Evolutionary conservation across 1,140 invertebrate genomes (phyloP), one percentile per base, ranked within the genome.

Genomic region (Stratiolaelaps scimitus): DNA sequence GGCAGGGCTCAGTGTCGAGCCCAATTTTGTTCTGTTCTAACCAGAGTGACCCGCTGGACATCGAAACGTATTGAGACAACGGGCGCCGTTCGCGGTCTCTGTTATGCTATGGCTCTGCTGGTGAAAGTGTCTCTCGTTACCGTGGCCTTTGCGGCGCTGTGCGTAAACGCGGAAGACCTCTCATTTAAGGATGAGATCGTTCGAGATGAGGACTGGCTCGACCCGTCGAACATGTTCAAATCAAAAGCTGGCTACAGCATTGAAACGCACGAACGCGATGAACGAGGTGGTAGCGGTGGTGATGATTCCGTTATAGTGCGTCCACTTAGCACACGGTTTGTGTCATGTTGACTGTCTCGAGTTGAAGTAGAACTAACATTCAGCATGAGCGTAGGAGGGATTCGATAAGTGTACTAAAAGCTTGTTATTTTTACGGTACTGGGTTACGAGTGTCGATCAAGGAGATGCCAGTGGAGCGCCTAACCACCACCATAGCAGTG

Each of bases 141-240:
- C 26, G 17, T 60, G 26, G 4, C 34, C 10, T 10, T 60, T 10
- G 47, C 15, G 47, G 47, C 47, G 26, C 34, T 60, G 26, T 5
- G 53, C 26, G 53, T 26, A 29, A 29, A 34, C 34, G 53, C 53
- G 15, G 26, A 60, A 34, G 53, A 60, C 26, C 23, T 60, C 4
- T 29, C 26, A 26, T 29, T 60, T 2, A 60, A 60, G 10, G 53
- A 60, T 26, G 53, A 60, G 26, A 60, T 60, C 4, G 34, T 60
- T 60, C 53, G 34, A 60, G 53, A 60, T 60, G 53, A 60, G 23
- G 23, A 60, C 4, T 60, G 53, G 53, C 26, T 60, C 1, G 53
- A 60, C 26, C 53, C 53, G 1, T 29, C 53, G 26, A 34, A 60
- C 26, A 60, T 60, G 53, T 60, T 60, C 23, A 34, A 20, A 60